Evolutionary conservation across 2,113 vertebrate species (phyloP).

Genomic region (Syngnathoides biaculeatus): DNA sequence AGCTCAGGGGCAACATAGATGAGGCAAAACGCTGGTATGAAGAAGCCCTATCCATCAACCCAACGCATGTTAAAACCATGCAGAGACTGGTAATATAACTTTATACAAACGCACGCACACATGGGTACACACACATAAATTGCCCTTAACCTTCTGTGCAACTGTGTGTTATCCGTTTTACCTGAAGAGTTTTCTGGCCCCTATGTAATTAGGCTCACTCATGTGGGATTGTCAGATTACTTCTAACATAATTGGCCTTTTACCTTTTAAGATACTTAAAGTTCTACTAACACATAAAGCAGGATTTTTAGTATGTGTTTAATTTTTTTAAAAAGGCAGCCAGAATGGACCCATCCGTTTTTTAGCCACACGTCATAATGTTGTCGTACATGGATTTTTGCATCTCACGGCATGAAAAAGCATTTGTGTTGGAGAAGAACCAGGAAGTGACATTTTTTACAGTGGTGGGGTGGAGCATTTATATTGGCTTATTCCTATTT

Average conservation of each 20-base stretch:
- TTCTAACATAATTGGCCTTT: neutral
- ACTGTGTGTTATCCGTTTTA: neutral
- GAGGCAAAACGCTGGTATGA: constrained; percentile 98
- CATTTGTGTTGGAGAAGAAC: too few relatives aligned
- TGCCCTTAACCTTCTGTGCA: neutral
- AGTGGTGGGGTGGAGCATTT: too few relatives aligned
- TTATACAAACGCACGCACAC: too few relatives aligned
- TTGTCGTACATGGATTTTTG: too few relatives aligned
- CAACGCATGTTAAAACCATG: constrained; percentile 98
- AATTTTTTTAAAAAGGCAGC: too few relatives aligned
- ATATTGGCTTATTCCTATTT: too few relatives aligned
- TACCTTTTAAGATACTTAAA: neutral
- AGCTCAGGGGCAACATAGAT: constrained; percentile 88
- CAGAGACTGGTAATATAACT: constrained; percentile 88
- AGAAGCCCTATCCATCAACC: constrained; percentile 96
- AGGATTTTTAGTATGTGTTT: too few relatives aligned
- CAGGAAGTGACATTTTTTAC: too few relatives aligned
- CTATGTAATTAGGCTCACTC: constrained; percentile 18
- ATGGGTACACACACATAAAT: constrained; percentile 5
- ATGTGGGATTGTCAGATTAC: constrained; percentile 9
- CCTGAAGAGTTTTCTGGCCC: constrained; percentile 4
- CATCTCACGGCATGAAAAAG: too few relatives aligned
- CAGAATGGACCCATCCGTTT: too few relatives aligned
- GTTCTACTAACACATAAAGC: too few relatives aligned
- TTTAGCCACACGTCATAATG: too few relatives aligned